Evolutionary conservation across 2,888 invertebrate genomes (phyloP).

Genomic region (Gerris lacustris): DNA sequence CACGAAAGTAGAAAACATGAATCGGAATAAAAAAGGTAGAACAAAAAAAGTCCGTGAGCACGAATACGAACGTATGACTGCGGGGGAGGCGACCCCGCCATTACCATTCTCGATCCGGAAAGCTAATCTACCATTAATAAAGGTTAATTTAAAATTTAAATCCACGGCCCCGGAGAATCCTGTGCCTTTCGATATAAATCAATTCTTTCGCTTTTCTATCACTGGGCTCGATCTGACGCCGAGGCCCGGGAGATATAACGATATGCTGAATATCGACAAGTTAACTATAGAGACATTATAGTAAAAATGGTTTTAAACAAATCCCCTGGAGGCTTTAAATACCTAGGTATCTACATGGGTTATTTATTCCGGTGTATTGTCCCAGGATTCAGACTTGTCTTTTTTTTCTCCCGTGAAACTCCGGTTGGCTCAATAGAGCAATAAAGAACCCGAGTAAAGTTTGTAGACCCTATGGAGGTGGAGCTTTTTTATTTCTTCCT

Average conservation of each 20-base stretch:
- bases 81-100: neutral
- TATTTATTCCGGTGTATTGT: neutral
- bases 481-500: too few relatives aligned
- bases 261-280: neutral
- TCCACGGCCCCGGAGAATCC: neutral
- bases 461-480: too few relatives aligned
- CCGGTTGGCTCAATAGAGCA: neutral
- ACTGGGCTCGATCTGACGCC: neutral
- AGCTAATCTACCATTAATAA: constrained; percentile 5
- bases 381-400: neutral
- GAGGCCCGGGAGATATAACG: neutral
- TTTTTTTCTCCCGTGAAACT: neutral
- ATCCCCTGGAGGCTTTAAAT: neutral
- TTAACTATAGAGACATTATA: constrained; percentile 5
- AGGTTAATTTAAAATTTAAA: constrained; percentile 5
- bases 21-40: neutral
- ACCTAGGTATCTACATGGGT: neutral
- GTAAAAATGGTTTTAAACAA: neutral
- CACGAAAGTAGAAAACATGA: neutral
- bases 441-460: neutral
- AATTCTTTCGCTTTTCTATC: neutral
- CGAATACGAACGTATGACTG: neutral
- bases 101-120: neutral
- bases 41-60: neutral
- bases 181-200: neutral